These are phyloP conservation scores for Pararge aegeria DNA, from an alignment of 1,140 invertebrate genomes.

Conservation along the genomic window DNA sequence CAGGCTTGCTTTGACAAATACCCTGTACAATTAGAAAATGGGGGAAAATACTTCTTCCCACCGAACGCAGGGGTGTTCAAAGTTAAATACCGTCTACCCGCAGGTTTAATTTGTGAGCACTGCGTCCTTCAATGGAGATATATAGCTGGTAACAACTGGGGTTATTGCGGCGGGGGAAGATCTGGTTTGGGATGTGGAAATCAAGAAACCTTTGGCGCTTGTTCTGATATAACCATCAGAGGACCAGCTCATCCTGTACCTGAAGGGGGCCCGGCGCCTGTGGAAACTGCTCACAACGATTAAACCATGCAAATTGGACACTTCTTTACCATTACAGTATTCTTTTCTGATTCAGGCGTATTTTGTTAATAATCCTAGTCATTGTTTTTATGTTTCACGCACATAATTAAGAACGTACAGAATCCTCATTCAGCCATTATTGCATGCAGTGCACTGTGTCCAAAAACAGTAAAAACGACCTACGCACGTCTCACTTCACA, in stretches of 20 bases:
- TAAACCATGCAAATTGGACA: neutral
- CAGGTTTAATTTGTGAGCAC: conserved; percentile 84
- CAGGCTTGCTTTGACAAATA: conserved; percentile 89
- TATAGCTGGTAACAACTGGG: conserved; percentile 89
- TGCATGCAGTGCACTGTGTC: too few species aligned
- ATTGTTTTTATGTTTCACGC: too few species aligned
- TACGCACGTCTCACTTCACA: too few species aligned
- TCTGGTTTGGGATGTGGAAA: conserved; percentile 87
- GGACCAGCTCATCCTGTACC: neutral
- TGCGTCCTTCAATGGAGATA: conserved; percentile 92
- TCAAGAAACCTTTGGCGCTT: conserved; percentile 92
- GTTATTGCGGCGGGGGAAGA: conserved; percentile 84
- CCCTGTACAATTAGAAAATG: conserved; percentile 79
- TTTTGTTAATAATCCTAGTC: neutral
- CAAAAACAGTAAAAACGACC: too few species aligned
- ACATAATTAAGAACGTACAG: too few species aligned
- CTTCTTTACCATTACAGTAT: neutral
- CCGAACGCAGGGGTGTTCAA: conserved; percentile 85
- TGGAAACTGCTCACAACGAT: neutral
- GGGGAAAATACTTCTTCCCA: conserved; percentile 84
- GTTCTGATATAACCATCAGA: conserved; percentile 88
- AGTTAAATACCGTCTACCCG: conserved; percentile 84
- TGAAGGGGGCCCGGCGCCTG: neutral
- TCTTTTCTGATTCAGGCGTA: neutral
- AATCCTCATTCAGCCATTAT: too few species aligned